phyloP scores from a whole-genome alignment of 2,888 invertebrate species.

The Tipula lateralis region DNA sequence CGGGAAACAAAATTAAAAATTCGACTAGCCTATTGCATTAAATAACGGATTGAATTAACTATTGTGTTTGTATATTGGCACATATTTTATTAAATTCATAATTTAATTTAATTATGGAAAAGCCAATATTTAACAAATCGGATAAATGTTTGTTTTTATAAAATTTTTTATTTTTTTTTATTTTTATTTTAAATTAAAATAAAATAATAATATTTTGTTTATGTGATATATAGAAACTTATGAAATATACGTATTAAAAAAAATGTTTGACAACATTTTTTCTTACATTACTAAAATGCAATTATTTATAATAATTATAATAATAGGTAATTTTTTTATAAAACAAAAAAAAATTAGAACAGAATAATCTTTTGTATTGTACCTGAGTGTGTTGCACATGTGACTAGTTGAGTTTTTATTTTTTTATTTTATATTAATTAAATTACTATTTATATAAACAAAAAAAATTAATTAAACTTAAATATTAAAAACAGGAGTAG shows the following conservation, averaged over 20 bases:
- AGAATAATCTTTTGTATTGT: conserved; percentile 38
- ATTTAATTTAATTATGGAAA: neutral
- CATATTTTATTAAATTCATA: neutral
- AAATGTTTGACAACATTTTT: neutral
- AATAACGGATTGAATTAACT: conserved; percentile 24
- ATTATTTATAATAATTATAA: neutral
- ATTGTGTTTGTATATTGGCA: neutral
- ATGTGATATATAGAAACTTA: neutral
- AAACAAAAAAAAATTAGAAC: conserved; percentile 30
- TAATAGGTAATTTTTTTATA: conserved; percentile 26
- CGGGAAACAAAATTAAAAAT: neutral
- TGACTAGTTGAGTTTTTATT: conserved; percentile 40
- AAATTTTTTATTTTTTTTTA: neutral
- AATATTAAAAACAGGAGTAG: neutral
- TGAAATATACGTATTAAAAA: neutral
- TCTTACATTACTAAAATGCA: neutral
- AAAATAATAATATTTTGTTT: neutral
- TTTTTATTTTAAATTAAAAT: neutral
- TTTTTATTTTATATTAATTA: neutral
- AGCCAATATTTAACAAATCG: conserved; percentile 15
- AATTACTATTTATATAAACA: neutral
- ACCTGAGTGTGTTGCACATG: conserved; percentile 41
- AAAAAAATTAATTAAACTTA: conserved; percentile 12
- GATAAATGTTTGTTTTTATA: conserved; percentile 3
- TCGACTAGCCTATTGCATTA: conserved; percentile 24